A percentile compares a stretch with the other conserved stretches of the same genome.
Conservation (phyloP, 1,140 invertebrate species). For the Drosophila lacertosa region DNA sequence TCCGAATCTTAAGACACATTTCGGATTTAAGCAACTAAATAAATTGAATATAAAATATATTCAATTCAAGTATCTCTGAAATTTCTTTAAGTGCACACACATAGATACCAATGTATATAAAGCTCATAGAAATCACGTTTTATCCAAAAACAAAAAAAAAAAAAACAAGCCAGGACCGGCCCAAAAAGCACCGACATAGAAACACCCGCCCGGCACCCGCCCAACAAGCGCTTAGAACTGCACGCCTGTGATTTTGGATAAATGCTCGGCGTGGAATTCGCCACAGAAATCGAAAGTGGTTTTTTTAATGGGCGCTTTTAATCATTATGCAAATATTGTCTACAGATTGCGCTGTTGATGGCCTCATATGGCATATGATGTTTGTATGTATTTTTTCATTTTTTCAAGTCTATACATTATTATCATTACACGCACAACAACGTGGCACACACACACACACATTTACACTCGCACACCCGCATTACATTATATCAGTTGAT, state of each 20-base stretch:
- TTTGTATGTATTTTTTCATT: background rate
- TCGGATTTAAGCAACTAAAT: too few relatives aligned
- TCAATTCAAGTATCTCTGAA: background rate
- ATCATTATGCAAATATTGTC: constrained; percentile 3
- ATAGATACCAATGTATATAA: constrained; percentile 19
- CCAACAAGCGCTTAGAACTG: too few relatives aligned
- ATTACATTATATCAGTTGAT: constrained; percentile 21
- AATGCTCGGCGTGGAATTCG: constrained; percentile 57
- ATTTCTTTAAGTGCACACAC: constrained; percentile 50
- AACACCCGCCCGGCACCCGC: too few relatives aligned
- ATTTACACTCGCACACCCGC: background rate
- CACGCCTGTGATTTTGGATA: constrained; percentile 76
- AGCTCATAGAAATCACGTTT: constrained; percentile 37
- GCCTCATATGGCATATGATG: background rate
- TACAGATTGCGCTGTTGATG: too few relatives aligned
- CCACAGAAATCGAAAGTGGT: constrained; percentile 57
- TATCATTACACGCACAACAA: background rate
- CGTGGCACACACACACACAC: too few relatives aligned
- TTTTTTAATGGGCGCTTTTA: background rate
- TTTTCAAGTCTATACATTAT: background rate
- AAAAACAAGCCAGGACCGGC: too few relatives aligned
- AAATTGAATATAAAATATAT: too few relatives aligned
- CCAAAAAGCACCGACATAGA: too few relatives aligned
- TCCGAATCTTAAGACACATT: too few relatives aligned
- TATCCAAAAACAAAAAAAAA: constrained; percentile 49